Percentiles rank a stretch among this genome's conserved stretches.
Conservation (phyloP, 2,797 vertebrate genomes). For the Echeneis naucrates region DNA sequence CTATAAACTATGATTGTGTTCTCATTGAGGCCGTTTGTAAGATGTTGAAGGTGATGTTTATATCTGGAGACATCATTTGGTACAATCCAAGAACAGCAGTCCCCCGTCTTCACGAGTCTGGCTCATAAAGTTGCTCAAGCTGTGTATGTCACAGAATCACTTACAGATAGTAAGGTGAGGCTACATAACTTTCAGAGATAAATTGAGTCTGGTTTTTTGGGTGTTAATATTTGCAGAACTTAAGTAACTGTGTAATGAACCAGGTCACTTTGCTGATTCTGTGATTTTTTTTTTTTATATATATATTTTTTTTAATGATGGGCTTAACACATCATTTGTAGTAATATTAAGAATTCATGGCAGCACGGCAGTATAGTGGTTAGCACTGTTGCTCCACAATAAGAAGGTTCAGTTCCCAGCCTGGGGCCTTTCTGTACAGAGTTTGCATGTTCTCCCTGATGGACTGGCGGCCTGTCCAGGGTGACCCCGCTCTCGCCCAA, state of each 20-base stretch:
- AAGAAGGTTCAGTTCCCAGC: too few relatives aligned
- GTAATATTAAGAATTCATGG: slow-evolving; percentile 2
- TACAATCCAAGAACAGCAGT: not conserved
- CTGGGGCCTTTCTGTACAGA: too few relatives aligned
- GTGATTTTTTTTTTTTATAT: not conserved
- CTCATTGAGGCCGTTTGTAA: not conserved
- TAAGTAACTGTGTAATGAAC: too few relatives aligned
- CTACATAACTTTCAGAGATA: not conserved
- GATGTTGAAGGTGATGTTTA: not conserved
- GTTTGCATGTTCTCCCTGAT: too few relatives aligned
- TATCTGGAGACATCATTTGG: not conserved
- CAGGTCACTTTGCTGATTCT: too few relatives aligned
- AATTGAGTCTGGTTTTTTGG: not conserved
- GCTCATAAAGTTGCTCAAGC: not conserved
- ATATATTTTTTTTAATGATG: too few relatives aligned
- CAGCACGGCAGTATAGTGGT: too few relatives aligned
- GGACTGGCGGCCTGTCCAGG: too few relatives aligned
- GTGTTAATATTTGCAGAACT: not conserved
- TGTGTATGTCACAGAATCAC: too few relatives aligned
- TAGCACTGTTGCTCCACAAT: too few relatives aligned
- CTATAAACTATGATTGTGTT: not conserved
- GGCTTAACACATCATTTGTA: not conserved
- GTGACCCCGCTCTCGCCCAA: too few relatives aligned
- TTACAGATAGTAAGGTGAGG: not conserved
- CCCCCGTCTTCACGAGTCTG: not conserved